Evolutionary conservation across 2,888 invertebrate species (phyloP), one percentile per base, ranked within the genome.

Genomic region (Leptodirus hochenwartii): DNA sequence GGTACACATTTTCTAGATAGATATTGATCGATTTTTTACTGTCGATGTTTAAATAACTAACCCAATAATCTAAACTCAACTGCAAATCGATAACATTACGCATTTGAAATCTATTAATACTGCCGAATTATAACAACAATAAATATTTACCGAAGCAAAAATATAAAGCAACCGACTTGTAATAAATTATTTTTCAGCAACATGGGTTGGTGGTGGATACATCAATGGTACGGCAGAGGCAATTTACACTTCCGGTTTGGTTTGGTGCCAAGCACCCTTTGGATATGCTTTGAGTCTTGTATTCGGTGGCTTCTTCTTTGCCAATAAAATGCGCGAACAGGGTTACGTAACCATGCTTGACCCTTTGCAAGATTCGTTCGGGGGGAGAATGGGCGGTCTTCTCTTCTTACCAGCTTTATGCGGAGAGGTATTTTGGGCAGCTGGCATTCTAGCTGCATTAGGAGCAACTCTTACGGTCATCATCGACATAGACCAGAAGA

Each of bases 191-290:
- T 4, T 54, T 57, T 13, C 58, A 87, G 95, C 96, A 26, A 98
- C 96, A 10, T 98, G 98, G 96, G 96, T 98, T 30, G 98, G 96
- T 37, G 96, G 98, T 24, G 96, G 95, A 29, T 98, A 96, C 62
- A 98, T 98, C 55, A 98, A 98, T 56, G 96, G 96, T 38, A 95
- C 96, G 11, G 93, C 96, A 15, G 96, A 98, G 61, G 85, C 84
- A 26, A 87, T 96, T 46, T 95, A 87, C 61, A 85, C 84, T 22
- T 72, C 69, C 36, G 93, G 91, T 2, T 62, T 96, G 47, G 74
- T 93, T 24, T 95, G 93, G 90, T 95, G 95, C 57, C 93, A 95
- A 62, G 96, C 96, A 30, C 96, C 96, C n/a, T 85, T 98, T 57
- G 96, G 96, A 33, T 96, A 98, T 56, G 85, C 95, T 4, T 69